Conservation (phyloP, 2,888 invertebrate genomes). For the Caenorhabditis virilis region DNA sequence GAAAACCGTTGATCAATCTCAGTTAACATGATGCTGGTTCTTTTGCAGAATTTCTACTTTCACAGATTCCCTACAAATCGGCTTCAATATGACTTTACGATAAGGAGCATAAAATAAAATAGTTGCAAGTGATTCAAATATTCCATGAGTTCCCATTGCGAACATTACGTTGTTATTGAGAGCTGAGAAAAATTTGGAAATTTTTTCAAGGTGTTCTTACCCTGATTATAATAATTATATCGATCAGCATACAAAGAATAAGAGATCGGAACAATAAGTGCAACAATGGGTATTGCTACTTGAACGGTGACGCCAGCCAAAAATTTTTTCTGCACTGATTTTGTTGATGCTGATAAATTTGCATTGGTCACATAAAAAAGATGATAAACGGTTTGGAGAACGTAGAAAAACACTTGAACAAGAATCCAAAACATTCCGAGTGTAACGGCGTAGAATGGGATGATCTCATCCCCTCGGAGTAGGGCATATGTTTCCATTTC, state of each 20-base stretch:
- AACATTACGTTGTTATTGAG: constrained; percentile 27
- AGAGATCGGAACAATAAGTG: constrained; percentile 5
- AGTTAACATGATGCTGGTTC: too few species aligned
- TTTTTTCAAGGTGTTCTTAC: background rate
- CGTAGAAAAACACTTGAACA: constrained; percentile 8
- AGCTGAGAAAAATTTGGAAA: constrained; percentile 10
- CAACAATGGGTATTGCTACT: background rate
- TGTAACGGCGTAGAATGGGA: constrained; percentile 12
- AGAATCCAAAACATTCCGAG: background rate
- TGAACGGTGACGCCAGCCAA: constrained; percentile 16
- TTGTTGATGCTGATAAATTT: constrained; percentile 11
- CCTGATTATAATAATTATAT: constrained; percentile 22
- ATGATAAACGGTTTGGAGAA: constrained; percentile 16
- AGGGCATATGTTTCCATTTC: constrained; percentile 17
- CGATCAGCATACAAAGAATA: constrained; percentile 17
- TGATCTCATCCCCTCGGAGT: constrained; percentile 12
- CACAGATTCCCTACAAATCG: too few species aligned
- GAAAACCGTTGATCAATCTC: too few species aligned
- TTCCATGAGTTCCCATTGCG: constrained; percentile 20
- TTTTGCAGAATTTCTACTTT: too few species aligned
- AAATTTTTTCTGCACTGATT: constrained; percentile 16
- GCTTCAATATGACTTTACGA: constrained; percentile 12
- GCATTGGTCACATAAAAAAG: background rate
- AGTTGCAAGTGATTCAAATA: constrained; percentile 5
- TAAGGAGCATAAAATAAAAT: constrained; percentile 25